Evolutionary conservation across 2,113 vertebrate species (phyloP), one percentile per base, ranked within the genome.

Genomic region (Cheirogaleus medius): DNA sequence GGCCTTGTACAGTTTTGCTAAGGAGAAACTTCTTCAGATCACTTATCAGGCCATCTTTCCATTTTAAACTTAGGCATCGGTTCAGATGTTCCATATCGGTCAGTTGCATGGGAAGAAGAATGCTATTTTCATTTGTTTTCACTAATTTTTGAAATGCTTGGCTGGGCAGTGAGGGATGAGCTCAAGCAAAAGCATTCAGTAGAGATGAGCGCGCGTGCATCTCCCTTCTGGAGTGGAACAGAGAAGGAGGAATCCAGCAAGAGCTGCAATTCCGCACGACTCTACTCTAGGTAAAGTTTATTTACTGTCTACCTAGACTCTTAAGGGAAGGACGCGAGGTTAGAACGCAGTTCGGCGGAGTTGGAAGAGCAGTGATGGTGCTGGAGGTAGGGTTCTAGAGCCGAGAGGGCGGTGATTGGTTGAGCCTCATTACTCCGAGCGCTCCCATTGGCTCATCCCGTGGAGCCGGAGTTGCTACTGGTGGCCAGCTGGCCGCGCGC

Each of bases 381-480:
- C 10, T 0, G 37, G 4, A 1, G 10, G 25, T 8, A 39, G 34
- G 42, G 42, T 37, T 20, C 77, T 29, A 3, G 76, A 63, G 37
- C 21, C 17, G 0, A 17, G 37, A 37, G 47, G 80, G n/a, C 3
- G 2, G 42, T 20, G 85, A 63, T 42, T 77, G 83, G 85, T 49
- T 34, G 21, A n/a, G 20, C 14, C 13, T 21, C 52, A 10, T 66
- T 27, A 68, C 20, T 37, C 54, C 3, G 42, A 60, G 20, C 6
- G 12, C 20, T 91, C 47, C 77, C 74, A 96, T 96, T 95, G 96
- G 97, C 58, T 81, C 74, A 20, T 81, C 6, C 42, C 17, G 60
- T 4, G n/a, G n/a, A 93, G 11, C 14, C 29, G 2, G 37, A 29
- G 56, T 32, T 68, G 73, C 82, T 34, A 80, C 86, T 96, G 94